A percentile compares a stretch with the other conserved stretches of the same genome.
phyloP scores from a whole-genome alignment of 2,888 invertebrate genomes.

The Acrocyrtus sp. region DNA sequence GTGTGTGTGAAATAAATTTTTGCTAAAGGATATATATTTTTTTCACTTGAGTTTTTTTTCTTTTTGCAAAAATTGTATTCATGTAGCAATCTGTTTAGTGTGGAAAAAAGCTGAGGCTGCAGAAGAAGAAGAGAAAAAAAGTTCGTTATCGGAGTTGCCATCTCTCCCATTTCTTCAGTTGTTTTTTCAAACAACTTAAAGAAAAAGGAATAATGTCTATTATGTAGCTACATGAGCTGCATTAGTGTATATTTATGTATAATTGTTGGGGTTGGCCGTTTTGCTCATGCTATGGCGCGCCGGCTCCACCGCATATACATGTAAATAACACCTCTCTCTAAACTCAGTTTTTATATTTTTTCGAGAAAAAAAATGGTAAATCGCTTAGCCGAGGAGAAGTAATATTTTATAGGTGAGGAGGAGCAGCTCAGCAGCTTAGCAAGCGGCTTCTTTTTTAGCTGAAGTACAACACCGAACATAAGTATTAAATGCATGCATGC shows the following conservation, averaged over 20 bases:
- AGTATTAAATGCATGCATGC: not conserved
- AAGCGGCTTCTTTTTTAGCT: not conserved
- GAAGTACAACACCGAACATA: too few relatives aligned
- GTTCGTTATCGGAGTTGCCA: constrained; percentile 25
- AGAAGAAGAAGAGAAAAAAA: too few relatives aligned
- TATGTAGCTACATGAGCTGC: constrained; percentile 1
- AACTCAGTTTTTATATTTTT: not conserved
- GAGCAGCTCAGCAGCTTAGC: too few relatives aligned
- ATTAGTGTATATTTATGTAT: constrained; percentile 30
- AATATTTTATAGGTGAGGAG: not conserved
- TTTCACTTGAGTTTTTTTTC: constrained; percentile 1
- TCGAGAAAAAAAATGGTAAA: not conserved
- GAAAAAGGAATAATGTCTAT: not conserved
- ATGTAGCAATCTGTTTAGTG: not conserved
- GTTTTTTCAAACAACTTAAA: not conserved
- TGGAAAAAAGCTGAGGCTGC: too few relatives aligned
- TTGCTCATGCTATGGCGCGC: constrained; percentile 19
- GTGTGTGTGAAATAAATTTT: constrained; percentile 13
- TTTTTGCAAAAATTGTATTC: not conserved
- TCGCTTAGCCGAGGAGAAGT: not conserved
- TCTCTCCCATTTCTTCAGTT: constrained; percentile 8
- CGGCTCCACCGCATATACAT: constrained; percentile 36
- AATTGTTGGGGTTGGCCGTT: constrained; percentile 37
- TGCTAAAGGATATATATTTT: too few relatives aligned
- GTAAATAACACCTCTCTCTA: constrained; percentile 29